Evolutionary conservation across 1,140 invertebrate genomes (phyloP).

Genomic region (Neelides sp.): DNA sequence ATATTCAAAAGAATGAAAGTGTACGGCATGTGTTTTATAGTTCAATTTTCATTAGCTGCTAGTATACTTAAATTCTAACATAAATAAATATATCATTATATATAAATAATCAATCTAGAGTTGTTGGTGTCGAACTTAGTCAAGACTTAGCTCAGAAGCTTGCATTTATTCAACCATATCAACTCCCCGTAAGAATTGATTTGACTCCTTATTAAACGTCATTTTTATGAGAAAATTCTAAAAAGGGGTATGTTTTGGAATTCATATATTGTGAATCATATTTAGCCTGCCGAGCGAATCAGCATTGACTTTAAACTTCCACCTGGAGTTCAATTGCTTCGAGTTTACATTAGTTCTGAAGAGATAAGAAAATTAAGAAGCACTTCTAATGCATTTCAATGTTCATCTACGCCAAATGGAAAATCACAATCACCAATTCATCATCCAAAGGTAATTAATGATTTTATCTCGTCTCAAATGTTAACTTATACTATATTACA

Average conservation of each 20-base stretch:
- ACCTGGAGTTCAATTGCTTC: conserved; percentile 58
- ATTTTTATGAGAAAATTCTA: not conserved
- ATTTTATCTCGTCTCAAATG: no score
- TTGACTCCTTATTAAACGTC: not conserved
- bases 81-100: conserved; percentile 33
- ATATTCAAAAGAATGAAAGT: conserved; percentile 4
- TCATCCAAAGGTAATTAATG: no score
- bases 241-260: conserved; percentile 1
- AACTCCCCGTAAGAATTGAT: conserved; percentile 49
- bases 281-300: conserved; percentile 27
- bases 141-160: conserved; percentile 59
- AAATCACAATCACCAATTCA: no score
- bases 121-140: conserved; percentile 61
- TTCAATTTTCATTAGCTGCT: not conserved
- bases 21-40: conserved; percentile 1
- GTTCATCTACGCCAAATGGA: conserved; percentile 13
- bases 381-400: conserved; percentile 18
- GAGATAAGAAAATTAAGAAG: conserved; percentile 43
- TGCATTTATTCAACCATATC: conserved; percentile 63
- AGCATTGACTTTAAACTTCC: conserved; percentile 52
- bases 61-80: conserved; percentile 8
- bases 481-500: no score
- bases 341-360: conserved; percentile 54
- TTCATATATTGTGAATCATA: conserved; percentile 1
- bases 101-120: conserved; percentile 46